A percentile compares a stretch with the other conserved stretches of the same genome.
These are phyloP conservation scores for Argopecten irradians DNA, from an alignment of 1,140 invertebrate species.

Conservation along the genomic window DNA sequence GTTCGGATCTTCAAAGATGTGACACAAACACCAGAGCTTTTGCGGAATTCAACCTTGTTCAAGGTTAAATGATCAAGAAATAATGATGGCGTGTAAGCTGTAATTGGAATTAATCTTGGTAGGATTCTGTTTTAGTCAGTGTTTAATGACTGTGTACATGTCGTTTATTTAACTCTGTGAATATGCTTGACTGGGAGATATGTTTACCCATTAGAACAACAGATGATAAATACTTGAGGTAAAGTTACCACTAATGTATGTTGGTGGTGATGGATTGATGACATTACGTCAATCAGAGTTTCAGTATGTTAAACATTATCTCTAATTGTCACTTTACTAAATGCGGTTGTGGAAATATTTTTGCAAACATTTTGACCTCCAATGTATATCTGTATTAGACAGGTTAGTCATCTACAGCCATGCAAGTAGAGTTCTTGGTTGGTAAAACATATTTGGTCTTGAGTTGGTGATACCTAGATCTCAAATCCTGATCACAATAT, in stretches of 20 bases:
- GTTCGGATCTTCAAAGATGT: neutral
- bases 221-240: neutral
- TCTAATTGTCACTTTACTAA: neutral
- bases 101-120: neutral
- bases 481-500: too few species aligned
- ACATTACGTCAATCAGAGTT: neutral
- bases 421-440: neutral
- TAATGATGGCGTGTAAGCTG: neutral
- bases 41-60: constrained; percentile 2
- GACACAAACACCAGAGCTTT: neutral
- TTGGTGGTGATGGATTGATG: neutral
- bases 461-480: too few species aligned
- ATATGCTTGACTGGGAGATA: neutral
- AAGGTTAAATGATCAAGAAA: constrained; percentile 18
- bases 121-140: neutral
- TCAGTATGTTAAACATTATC: neutral
- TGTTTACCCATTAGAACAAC: neutral
- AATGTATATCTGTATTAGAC: neutral
- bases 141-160: constrained; percentile 21
- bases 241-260: neutral
- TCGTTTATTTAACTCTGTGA: neutral
- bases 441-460: neutral
- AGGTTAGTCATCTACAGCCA: neutral
- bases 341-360: neutral
- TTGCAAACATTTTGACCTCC: neutral